A percentile compares a stretch with the other conserved stretches of the same genome.
phyloP scores from a whole-genome alignment of 2,888 invertebrate genomes.

The Phengaris alcon region DNA sequence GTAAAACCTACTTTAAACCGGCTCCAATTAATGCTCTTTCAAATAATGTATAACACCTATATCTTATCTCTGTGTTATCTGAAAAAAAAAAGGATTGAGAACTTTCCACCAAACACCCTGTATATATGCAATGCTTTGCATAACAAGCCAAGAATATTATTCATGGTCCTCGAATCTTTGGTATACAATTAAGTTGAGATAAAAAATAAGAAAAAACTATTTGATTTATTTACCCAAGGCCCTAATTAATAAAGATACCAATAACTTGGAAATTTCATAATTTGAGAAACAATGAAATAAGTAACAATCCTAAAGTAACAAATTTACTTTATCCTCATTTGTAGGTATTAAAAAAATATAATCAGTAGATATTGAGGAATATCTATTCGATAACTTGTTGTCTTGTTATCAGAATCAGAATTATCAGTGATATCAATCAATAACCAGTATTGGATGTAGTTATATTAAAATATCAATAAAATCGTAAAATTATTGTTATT shows the following conservation, averaged over 20 bases:
- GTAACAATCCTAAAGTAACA: not conserved
- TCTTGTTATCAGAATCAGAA: constrained; percentile 15
- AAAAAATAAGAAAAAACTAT: too few relatives aligned
- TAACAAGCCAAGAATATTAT: too few relatives aligned
- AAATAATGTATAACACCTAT: too few relatives aligned
- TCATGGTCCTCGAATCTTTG: too few relatives aligned
- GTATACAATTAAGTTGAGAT: too few relatives aligned
- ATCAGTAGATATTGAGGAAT: not conserved
- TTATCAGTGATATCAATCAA: constrained; percentile 3
- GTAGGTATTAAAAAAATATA: not conserved
- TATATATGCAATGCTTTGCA: too few relatives aligned
- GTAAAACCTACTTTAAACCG: too few relatives aligned
- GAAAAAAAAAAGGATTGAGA: too few relatives aligned
- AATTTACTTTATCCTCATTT: not conserved
- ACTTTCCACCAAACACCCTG: too few relatives aligned
- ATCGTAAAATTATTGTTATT: not conserved
- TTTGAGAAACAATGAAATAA: not conserved
- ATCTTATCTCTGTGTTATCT: too few relatives aligned
- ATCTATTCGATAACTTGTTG: constrained; percentile 9
- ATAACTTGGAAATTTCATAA: not conserved
- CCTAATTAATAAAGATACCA: not conserved
- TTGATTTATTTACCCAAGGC: too few relatives aligned
- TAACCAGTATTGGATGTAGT: not conserved
- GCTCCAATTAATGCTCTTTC: too few relatives aligned
- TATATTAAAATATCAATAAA: not conserved